Evolutionary conservation across 2,888 invertebrate species (phyloP).

Genomic region (Neocrepidodera transversa): DNA sequence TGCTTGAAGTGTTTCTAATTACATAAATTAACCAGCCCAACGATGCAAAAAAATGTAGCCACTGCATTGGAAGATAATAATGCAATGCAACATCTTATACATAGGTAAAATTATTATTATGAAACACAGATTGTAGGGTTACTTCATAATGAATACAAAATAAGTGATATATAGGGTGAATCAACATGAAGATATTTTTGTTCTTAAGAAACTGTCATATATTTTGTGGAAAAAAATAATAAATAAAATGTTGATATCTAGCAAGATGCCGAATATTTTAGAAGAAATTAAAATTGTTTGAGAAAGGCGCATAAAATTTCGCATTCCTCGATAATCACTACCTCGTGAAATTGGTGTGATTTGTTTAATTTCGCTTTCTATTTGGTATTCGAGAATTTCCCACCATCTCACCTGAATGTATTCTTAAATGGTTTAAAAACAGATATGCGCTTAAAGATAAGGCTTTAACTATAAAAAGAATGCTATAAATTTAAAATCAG

Average conservation of each 20-base stretch:
- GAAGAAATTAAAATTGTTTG: background rate
- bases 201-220: too few species aligned
- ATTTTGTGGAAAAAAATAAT: too few species aligned
- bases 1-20: conserved; percentile 23
- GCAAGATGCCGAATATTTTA: too few species aligned
- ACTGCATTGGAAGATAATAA: conserved; percentile 7
- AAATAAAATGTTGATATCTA: too few species aligned
- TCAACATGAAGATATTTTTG: too few species aligned
- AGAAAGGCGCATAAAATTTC: background rate
- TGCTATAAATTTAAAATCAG: background rate
- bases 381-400: background rate
- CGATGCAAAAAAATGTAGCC: conserved; percentile 21
- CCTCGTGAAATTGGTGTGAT: background rate
- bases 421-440: too few species aligned
- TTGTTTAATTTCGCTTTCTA: background rate
- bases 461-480: background rate
- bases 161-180: background rate
- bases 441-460: background rate
- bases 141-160: background rate
- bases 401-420: background rate
- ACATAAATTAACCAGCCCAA: conserved; percentile 5
- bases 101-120: background rate
- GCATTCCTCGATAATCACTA: background rate
- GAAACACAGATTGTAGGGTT: conserved; percentile 1
- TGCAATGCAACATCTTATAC: conserved; percentile 12